phyloP scores from a whole-genome alignment of 2,797 vertebrate genomes.

The Gadopsis bispinosus region DNA sequence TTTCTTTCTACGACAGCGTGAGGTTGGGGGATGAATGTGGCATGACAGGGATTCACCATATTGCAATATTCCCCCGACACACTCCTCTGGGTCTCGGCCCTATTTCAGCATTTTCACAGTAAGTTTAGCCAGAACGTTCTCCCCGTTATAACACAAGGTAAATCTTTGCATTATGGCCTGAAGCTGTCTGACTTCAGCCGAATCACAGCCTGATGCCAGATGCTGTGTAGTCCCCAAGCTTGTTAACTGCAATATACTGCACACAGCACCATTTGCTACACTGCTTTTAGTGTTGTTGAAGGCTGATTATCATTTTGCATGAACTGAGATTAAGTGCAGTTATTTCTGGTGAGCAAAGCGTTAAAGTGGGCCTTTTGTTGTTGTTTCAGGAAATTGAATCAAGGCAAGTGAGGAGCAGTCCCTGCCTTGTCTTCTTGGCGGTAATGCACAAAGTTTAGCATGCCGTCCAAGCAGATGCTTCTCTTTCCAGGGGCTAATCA shows the following conservation, averaged over 20 bases:
- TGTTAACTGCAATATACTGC: slow-evolving; percentile 56
- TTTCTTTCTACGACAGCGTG: slow-evolving; percentile 9
- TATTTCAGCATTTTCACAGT: slow-evolving; percentile 52
- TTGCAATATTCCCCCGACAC: slow-evolving; percentile 11
- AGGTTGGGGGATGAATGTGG: slow-evolving; percentile 16
- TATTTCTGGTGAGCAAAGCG: slow-evolving; percentile 20
- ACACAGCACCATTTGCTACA: slow-evolving; percentile 30
- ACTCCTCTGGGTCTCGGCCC: slow-evolving; percentile 28
- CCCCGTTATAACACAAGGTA: slow-evolving; percentile 46
- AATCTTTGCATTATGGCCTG: slow-evolving; percentile 59
- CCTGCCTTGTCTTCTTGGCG: not conserved
- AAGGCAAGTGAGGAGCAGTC: not conserved
- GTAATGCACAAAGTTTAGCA: slow-evolving; percentile 16
- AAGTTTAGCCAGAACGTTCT: slow-evolving; percentile 41
- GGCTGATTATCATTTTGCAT: slow-evolving; percentile 24
- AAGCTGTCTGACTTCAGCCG: slow-evolving; percentile 52
- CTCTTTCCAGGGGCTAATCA: slow-evolving; percentile 11
- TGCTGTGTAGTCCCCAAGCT: slow-evolving; percentile 50
- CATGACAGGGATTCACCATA: slow-evolving; percentile 27
- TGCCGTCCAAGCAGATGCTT: slow-evolving; percentile 15
- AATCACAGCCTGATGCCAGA: slow-evolving; percentile 55
- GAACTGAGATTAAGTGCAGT: slow-evolving; percentile 19
- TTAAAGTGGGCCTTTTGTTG: not conserved
- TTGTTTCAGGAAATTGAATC: not conserved
- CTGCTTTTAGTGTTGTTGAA: slow-evolving; percentile 33